These are phyloP conservation scores for Caenorhabditis becei DNA, from an alignment of 2,888 invertebrate genomes.

Conservation along the genomic window DNA sequence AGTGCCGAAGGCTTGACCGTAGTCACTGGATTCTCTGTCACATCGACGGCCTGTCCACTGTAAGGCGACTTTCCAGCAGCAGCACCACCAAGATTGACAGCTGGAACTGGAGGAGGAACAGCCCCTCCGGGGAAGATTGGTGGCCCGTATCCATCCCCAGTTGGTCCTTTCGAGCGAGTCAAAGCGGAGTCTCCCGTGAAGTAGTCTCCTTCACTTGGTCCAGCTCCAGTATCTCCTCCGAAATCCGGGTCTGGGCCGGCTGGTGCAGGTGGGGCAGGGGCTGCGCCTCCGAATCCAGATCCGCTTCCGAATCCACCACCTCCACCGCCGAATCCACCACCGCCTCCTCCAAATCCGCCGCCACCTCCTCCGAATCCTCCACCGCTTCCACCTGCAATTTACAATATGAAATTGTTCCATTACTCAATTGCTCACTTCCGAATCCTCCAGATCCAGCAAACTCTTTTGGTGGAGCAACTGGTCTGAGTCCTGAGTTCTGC, in stretches of 20 bases:
- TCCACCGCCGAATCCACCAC: conserved; percentile 62
- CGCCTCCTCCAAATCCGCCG: conserved; percentile 52
- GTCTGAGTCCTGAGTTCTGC: conserved; percentile 79
- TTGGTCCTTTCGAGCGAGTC: conserved; percentile 78
- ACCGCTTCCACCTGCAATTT: conserved; percentile 39
- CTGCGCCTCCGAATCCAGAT: conserved; percentile 61
- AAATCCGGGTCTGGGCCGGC: conserved; percentile 58
- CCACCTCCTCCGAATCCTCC: conserved; percentile 59
- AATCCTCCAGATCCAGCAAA: conserved; percentile 69
- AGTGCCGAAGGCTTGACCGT: conserved; percentile 80
- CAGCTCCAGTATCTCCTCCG: conserved; percentile 41
- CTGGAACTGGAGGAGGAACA: conserved; percentile 76
- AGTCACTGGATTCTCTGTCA: conserved; percentile 73
- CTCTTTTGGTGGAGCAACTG: conserved; percentile 80
- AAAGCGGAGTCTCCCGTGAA: conserved; percentile 80
- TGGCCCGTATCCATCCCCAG: conserved; percentile 81
- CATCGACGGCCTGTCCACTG: conserved; percentile 47
- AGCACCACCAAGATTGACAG: conserved; percentile 73
- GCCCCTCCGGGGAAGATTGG: conserved; percentile 76
- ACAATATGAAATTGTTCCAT: not conserved
- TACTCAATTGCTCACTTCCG: conserved; percentile 47
- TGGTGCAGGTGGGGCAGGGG: conserved; percentile 47
- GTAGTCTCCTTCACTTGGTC: conserved; percentile 69
- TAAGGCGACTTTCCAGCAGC: conserved; percentile 78
- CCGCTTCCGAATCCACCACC: conserved; percentile 62